Percentiles rank a stretch among this genome's conserved stretches.
Evolutionary conservation across 2,888 invertebrate species (phyloP).

Genomic region (Merodon equestris): DNA sequence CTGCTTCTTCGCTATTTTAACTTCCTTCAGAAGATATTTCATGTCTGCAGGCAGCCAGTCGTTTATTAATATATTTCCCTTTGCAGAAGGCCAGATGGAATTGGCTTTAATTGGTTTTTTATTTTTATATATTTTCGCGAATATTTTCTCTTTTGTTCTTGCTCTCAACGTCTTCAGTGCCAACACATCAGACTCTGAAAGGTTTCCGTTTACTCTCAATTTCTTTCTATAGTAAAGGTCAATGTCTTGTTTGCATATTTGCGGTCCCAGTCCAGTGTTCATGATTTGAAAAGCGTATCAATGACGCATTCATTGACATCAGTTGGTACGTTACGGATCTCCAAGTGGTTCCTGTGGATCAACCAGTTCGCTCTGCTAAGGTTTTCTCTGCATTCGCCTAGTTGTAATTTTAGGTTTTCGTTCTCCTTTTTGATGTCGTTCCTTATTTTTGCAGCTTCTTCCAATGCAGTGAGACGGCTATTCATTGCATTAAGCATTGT

Average conservation of each 20-base stretch:
- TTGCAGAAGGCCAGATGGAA: neutral
- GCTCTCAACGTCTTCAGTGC: neutral
- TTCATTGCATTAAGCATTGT: constrained; percentile 1
- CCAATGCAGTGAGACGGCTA: constrained; percentile 2
- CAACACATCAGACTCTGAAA: neutral
- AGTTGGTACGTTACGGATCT: too few species aligned
- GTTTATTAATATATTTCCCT: constrained; percentile 7
- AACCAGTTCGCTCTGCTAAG: neutral
- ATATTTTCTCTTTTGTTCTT: constrained; percentile 6
- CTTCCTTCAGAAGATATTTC: constrained; percentile 8
- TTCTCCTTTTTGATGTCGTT: constrained; percentile 6
- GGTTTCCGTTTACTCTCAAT: neutral
- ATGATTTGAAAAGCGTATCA: too few species aligned
- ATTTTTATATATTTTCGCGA: neutral
- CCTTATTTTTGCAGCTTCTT: neutral
- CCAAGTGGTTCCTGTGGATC: neutral
- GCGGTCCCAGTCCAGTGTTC: too few species aligned
- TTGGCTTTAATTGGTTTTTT: constrained; percentile 4
- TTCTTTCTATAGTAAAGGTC: constrained; percentile 3
- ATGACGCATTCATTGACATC: too few species aligned
- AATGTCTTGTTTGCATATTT: neutral
- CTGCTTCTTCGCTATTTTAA: too few species aligned
- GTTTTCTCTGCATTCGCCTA: constrained; percentile 2
- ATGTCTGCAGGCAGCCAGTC: constrained; percentile 8
- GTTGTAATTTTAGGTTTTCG: constrained; percentile 7